phyloP scores from a whole-genome alignment of 1,140 invertebrate species.

The Leptopilina boulardi region DNA sequence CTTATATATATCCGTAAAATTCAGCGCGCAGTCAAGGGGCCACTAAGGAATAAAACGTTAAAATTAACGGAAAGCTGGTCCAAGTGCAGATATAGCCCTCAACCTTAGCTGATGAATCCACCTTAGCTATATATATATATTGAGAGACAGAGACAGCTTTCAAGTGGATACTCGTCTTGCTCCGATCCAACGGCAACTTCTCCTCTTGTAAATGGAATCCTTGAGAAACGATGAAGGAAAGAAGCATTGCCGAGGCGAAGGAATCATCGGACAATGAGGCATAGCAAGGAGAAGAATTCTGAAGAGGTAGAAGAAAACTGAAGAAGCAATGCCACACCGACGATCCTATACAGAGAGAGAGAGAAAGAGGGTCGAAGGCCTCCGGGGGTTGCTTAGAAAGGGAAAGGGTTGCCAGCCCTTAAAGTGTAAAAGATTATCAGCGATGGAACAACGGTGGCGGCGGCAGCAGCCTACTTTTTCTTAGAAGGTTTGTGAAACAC shows the following conservation, averaged over 20 bases:
- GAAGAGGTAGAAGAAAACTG: constrained; percentile 14
- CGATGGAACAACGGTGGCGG: constrained; percentile 15
- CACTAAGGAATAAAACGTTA: neutral
- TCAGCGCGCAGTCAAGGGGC: neutral
- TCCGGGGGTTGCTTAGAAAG: constrained; percentile 16
- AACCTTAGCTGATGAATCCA: neutral
- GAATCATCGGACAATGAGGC: neutral
- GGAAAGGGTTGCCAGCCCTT: constrained; percentile 14
- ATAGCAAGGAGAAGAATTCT: neutral
- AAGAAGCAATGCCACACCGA: neutral
- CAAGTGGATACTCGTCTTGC: constrained; percentile 16
- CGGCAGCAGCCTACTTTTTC: constrained; percentile 60
- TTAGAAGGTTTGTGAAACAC: constrained; percentile 58
- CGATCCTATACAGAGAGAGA: too few relatives aligned
- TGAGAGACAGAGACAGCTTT: neutral
- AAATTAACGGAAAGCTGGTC: neutral
- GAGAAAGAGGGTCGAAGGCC: neutral
- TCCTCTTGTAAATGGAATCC: constrained; percentile 19
- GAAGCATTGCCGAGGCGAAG: neutral
- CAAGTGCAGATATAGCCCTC: neutral
- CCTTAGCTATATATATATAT: neutral
- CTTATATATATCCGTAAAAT: neutral
- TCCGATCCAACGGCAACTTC: neutral
- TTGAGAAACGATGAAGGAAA: neutral
- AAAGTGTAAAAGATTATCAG: constrained; percentile 32